Evolutionary conservation across 2,797 vertebrate genomes (phyloP).

Genomic region (Rhinatrema bivittatum): DNA sequence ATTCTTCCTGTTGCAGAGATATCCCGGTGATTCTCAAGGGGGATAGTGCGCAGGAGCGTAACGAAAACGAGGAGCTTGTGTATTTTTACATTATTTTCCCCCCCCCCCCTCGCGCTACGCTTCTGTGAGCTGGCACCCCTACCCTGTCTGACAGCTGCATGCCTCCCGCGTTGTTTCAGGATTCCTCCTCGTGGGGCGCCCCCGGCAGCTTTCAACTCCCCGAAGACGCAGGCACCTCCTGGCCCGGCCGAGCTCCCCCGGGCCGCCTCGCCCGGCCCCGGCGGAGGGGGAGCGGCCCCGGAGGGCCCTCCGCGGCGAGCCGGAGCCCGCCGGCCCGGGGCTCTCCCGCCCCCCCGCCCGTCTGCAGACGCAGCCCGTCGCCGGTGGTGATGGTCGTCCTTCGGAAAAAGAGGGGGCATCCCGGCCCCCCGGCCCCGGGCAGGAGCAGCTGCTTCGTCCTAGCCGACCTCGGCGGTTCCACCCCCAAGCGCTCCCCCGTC

Average conservation of each 20-base stretch:
- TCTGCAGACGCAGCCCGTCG: conserved; percentile 46
- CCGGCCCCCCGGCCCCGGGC: conserved; percentile 50
- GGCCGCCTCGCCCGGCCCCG: conserved; percentile 49
- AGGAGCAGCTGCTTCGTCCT: conserved; percentile 51
- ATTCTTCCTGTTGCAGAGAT: too few relatives aligned
- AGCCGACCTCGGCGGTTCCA: conserved; percentile 66
- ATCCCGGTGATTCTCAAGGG: too few relatives aligned
- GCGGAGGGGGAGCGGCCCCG: conserved; percentile 47
- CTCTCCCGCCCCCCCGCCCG: conserved; percentile 46
- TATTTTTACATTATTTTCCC: conserved; percentile 4
- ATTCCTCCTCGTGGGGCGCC: conserved; percentile 74
- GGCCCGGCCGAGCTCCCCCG: conserved; percentile 53
- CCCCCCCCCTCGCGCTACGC: conserved; percentile 32
- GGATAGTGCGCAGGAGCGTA: too few relatives aligned
- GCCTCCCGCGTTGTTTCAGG: conserved; percentile 78
- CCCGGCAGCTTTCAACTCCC: conserved; percentile 67
- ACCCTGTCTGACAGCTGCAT: conserved; percentile 58
- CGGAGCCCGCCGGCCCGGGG: conserved; percentile 47
- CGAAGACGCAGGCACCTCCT: conserved; percentile 61
- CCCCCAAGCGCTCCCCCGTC: conserved; percentile 69
- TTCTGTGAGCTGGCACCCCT: conserved; percentile 47
- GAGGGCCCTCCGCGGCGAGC: conserved; percentile 49
- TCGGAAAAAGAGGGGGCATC: conserved; percentile 53
- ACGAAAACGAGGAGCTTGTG: too few relatives aligned
- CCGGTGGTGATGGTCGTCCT: conserved; percentile 60